Evolutionary conservation across 1,140 invertebrate species (phyloP), one percentile per base, ranked within the genome.

Genomic region (Temnothorax curvispinosus): DNA sequence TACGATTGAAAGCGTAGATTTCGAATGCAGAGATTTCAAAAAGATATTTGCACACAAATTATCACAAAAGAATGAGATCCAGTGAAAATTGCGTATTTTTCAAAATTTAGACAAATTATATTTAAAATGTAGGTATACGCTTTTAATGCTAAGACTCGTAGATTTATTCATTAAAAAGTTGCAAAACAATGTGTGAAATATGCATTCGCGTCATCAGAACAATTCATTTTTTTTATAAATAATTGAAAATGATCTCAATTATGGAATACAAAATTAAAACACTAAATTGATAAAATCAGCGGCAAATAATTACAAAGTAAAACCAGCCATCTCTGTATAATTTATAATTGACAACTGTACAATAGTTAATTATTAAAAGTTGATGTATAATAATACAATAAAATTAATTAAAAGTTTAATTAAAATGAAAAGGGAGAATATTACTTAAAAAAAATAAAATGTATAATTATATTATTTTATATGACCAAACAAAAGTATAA

Each of bases 331-430:
- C 50, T n/a, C 32, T 54, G 38, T 75, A 56, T 38, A 56, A 75
- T 38, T 75, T 54, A n/a, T 56, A 21, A 35, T 27, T 74, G 27
- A 27, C 27, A 27, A 27, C 27, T 27, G 9, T 56, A n/a, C 8
- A n/a, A n/a, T 18, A 54, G 52, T 74, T 56, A 74, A 74, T 74
- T 72, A 72, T 38, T 74, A 74, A 56, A 74, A 74, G 5, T 1
- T 54, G 15, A 27, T 27, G 11, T 56, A 56, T 56, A 74, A 41
- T 41, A 21, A 44, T 44, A 41, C 0, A 38, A 72, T 38, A 56
- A 54, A 74, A 74, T 72, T 72, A 52, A 72, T 72, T 35, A 72
- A 72, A 54, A 72, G 13, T 72, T 67, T 44, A 67, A 67, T 67
- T 67, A 67, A 67, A 44, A 21, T 67, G 9, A 4, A 41, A 11